phyloP scores from a whole-genome alignment of 2,113 vertebrate genomes.

The Nesogale talazaci region DNA sequence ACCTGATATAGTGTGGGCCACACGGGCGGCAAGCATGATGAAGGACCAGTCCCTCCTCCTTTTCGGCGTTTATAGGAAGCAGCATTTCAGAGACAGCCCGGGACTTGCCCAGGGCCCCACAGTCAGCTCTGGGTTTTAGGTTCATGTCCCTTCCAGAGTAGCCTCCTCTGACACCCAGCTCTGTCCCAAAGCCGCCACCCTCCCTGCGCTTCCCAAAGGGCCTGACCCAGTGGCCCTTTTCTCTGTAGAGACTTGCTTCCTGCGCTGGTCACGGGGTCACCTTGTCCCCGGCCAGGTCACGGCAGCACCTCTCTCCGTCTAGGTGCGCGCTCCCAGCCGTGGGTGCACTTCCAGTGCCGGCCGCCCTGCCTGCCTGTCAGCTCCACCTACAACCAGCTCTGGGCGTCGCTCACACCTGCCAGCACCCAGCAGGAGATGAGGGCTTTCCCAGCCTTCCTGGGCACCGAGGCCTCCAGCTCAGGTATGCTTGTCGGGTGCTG shows the following conservation, averaged over 20 bases:
- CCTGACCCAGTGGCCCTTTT: not conserved
- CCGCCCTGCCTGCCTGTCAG: constrained; percentile 90
- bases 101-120: not conserved
- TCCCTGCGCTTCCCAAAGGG: not conserved
- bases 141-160: not conserved
- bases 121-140: not conserved
- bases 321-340: constrained; percentile 94
- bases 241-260: not conserved
- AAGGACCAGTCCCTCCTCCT: not conserved
- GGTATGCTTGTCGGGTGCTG: constrained; percentile 82
- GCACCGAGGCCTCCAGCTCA: constrained; percentile 91
- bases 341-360: constrained; percentile 95
- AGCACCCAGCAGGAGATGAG: constrained; percentile 91
- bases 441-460: constrained; percentile 95
- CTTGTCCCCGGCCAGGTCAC: constrained; percentile 22
- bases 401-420: constrained; percentile 93
- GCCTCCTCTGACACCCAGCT: not conserved
- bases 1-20: not conserved
- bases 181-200: not conserved
- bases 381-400: constrained; percentile 93
- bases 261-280: not conserved
- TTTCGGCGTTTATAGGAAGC: not conserved
- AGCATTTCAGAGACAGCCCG: not conserved
- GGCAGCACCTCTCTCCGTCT: constrained; percentile 50
- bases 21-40: not conserved